Percentiles rank a stretch among this genome's conserved stretches.
Conservation (phyloP, 2,113 vertebrate species). For the Hydrolagus affinis region DNA sequence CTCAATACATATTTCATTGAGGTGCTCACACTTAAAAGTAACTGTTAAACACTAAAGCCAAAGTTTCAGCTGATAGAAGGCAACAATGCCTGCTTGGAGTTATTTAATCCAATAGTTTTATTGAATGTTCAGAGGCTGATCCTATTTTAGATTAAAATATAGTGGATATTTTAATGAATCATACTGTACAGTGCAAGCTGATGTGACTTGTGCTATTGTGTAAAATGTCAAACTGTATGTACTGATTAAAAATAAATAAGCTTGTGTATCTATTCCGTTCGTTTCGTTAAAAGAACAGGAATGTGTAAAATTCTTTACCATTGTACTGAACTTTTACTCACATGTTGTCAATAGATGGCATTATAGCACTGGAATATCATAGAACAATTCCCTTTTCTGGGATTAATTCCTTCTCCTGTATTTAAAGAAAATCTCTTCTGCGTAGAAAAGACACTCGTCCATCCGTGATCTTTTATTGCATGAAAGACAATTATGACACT, state of each 20-base stretch:
- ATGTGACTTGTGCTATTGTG: background rate
- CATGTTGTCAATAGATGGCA: slow-evolving; percentile 25
- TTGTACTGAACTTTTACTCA: background rate
- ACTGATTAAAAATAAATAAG: background rate
- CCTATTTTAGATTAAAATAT: background rate
- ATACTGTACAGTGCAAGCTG: background rate
- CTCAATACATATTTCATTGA: background rate
- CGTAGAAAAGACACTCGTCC: no score
- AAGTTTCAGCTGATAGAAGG: background rate
- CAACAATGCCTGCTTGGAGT: background rate
- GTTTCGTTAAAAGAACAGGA: background rate
- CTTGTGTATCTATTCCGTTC: background rate
- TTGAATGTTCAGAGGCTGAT: background rate
- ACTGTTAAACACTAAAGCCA: background rate
- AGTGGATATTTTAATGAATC: background rate
- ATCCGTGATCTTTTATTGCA: background rate
- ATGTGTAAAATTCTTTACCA: background rate
- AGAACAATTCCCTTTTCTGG: background rate
- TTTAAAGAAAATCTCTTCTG: no score
- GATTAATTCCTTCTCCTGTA: background rate
- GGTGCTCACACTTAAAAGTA: background rate
- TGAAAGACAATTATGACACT: background rate
- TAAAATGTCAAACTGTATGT: background rate
- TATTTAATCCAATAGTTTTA: background rate
- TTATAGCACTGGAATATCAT: background rate